Conservation (phyloP, 2,888 invertebrate species). For the Mamestra brassicae region DNA sequence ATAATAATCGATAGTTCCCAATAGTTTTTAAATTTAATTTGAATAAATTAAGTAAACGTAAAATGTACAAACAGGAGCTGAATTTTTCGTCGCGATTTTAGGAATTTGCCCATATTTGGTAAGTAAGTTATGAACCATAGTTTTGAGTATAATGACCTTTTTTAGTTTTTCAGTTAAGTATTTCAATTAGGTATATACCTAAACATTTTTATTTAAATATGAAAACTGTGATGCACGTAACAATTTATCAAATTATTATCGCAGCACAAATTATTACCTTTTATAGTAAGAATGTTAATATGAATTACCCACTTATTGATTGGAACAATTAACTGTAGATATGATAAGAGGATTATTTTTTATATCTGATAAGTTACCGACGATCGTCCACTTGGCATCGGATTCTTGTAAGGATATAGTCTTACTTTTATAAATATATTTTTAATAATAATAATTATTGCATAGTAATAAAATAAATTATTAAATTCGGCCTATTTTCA, state of each 20-base stretch:
- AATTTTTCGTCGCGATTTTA: not conserved
- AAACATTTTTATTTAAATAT: slow-evolving; percentile 2
- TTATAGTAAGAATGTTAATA: slow-evolving; percentile 54
- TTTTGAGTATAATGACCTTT: not conserved
- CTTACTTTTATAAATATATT: slow-evolving; percentile 55
- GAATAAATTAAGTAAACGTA: no score
- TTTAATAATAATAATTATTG: slow-evolving; percentile 49
- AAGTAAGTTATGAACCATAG: not conserved
- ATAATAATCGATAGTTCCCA: not conserved
- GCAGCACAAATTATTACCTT: slow-evolving; percentile 38
- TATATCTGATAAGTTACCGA: slow-evolving; percentile 78
- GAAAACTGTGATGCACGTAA: slow-evolving; percentile 9
- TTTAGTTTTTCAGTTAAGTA: not conserved
- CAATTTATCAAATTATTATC: slow-evolving; percentile 48
- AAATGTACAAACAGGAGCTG: not conserved
- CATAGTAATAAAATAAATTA: not conserved
- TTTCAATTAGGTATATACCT: not conserved
- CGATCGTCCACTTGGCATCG: slow-evolving; percentile 79
- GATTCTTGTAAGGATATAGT: slow-evolving; percentile 77
- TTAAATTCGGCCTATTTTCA: slow-evolving; percentile 8
- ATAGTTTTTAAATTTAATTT: no score
- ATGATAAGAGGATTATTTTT: slow-evolving; percentile 82
- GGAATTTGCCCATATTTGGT: not conserved
- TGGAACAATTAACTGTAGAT: slow-evolving; percentile 82
- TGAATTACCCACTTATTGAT: slow-evolving; percentile 67